Base-by-base conservation (phyloP, 2,888 invertebrate genomes). In the Ypsolopha sequella region DNA sequence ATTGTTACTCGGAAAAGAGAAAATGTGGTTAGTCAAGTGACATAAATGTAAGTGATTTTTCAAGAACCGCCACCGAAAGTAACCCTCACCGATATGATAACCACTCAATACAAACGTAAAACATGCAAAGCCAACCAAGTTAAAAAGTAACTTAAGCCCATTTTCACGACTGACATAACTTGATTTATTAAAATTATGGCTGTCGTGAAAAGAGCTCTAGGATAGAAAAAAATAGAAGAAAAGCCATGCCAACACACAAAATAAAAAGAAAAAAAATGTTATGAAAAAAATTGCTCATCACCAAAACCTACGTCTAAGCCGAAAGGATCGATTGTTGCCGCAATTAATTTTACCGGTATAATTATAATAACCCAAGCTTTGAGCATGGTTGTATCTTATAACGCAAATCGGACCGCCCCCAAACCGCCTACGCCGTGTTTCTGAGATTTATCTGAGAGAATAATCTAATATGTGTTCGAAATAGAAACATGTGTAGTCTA, bases 401-500 rank as follows among this genome's bases (percentile, higher is more conserved):
- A 74, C 73, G 73, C 11, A 10, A 55, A 53, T 39, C 39, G 63
- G 63, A 53, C 68, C 78, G 80, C 80, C 80, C 74, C 65, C 56
- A 61, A 53, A 57, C 75, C 80, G 80, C 81, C 81, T 71, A 72
- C 77, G 64, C 61, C 70, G 66, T 78, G 81, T 82, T 59, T 60
- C 54, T 58, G 47, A 50, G 59, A 59, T 64, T 70, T 75, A 78
- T 79, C 76, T 68, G 53, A 56, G 56, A 57, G 60, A 65, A 58
- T 61, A 59, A 74, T 75, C 73, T 66, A 61, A 47, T 47, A 41
- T 43, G 24, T 24, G 43, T 24, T 24, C 24, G 24, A 24, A 24
- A 24, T 24, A 24, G 24, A 24, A 24, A 24, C 24, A 24, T 43
- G 14, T 43, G 14, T 43, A 8, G 13, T 13, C 4, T 44, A 8